Percentiles rank a stretch among this genome's conserved stretches.
Conservation (phyloP, 2,113 vertebrate species). For the Sakesphorus luctuosus region DNA sequence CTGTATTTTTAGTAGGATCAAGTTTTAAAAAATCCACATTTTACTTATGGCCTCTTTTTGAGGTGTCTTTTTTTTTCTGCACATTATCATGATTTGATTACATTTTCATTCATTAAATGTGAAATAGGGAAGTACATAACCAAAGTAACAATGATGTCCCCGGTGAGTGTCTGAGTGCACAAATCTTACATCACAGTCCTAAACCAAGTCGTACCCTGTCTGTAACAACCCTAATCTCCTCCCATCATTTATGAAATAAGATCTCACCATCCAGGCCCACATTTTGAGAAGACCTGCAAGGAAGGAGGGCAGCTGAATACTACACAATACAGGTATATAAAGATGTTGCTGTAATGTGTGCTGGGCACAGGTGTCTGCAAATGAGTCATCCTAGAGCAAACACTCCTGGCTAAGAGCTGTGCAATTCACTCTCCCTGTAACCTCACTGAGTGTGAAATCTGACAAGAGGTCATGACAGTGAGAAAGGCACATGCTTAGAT, state of each 20-base stretch:
- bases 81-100: neutral
- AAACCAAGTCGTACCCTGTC: neutral
- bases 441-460: neutral
- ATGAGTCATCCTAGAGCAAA: neutral
- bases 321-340: neutral
- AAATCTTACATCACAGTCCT: neutral
- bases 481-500: neutral
- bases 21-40: neutral
- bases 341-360: neutral
- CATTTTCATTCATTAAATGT: slow-evolving; percentile 1
- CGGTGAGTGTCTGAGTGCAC: accelerated
- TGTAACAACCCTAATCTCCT: neutral
- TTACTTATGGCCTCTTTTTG: neutral
- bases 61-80: neutral
- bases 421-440: neutral
- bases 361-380: accelerated
- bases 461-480: neutral
- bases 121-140: neutral
- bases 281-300: neutral
- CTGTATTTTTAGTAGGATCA: neutral
- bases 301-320: neutral
- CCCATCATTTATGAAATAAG: neutral
- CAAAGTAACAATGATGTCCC: neutral
- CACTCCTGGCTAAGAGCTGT: accelerated
- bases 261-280: neutral